Evolutionary conservation across 37 sponge, comb jelly and placozoan genomes (phyloP).

Genomic region (Oopsacas minuta): DNA sequence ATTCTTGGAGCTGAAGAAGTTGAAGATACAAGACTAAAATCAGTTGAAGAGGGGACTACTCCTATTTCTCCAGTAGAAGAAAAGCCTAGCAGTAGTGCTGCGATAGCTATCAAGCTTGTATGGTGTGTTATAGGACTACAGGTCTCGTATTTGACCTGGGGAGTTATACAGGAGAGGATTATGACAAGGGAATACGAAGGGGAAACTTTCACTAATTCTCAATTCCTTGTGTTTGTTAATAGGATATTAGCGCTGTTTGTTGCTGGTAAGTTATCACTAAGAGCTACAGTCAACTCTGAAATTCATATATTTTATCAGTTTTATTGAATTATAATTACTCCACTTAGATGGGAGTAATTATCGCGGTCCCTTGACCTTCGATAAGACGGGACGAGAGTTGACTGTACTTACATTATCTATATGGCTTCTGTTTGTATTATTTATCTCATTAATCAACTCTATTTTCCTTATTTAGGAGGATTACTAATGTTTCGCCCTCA

Average conservation of each 20-base stretch:
- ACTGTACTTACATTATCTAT: too few relatives aligned
- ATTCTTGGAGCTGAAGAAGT: slow-evolving; percentile 2
- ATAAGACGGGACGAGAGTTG: too few relatives aligned
- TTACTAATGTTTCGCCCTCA: not conserved
- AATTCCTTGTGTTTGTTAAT: slow-evolving; percentile 92
- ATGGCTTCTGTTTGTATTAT: too few relatives aligned
- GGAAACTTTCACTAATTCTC: slow-evolving; percentile 68
- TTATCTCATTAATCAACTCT: too few relatives aligned
- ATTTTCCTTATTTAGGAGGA: not conserved
- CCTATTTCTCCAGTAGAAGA: not conserved
- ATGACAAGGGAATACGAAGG: slow-evolving; percentile 86
- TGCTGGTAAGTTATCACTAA: slow-evolving; percentile 36
- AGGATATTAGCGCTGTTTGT: slow-evolving; percentile 63
- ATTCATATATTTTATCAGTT: too few relatives aligned
- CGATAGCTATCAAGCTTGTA: slow-evolving; percentile 25
- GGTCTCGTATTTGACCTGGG: slow-evolving; percentile 80
- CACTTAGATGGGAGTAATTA: too few relatives aligned
- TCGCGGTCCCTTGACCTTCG: too few relatives aligned
- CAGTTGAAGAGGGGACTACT: not conserved
- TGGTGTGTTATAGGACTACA: slow-evolving; percentile 66
- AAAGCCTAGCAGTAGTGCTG: not conserved
- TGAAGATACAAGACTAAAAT: not conserved
- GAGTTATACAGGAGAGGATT: slow-evolving; percentile 80
- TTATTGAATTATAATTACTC: too few relatives aligned
- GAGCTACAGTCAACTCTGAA: too few relatives aligned